These are phyloP conservation scores for Bungarus multicinctus DNA, from an alignment of 2,113 vertebrate species.

Conservation along the genomic window DNA sequence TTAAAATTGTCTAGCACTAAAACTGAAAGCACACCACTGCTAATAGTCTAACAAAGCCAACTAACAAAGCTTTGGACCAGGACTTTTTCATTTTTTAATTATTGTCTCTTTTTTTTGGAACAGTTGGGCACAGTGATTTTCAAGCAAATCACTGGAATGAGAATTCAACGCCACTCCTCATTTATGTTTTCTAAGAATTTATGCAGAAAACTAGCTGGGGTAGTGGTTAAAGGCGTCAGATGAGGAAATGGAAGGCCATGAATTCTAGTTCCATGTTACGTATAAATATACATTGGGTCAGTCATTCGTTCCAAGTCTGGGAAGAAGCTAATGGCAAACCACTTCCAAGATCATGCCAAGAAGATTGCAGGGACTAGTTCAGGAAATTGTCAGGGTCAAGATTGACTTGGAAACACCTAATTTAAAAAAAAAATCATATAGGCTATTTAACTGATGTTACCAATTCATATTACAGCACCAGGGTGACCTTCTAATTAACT, in stretches of 20 bases:
- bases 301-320: not conserved
- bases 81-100: not conserved
- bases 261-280: not conserved
- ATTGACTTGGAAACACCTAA: not conserved
- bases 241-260: not conserved
- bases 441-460: not conserved
- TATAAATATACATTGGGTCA: not conserved
- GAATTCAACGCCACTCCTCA: not conserved
- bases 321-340: not conserved
- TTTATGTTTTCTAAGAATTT: not conserved
- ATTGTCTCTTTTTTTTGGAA: not conserved
- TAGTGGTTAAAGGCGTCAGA: not conserved
- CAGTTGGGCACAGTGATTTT: not conserved
- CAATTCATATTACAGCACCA: not conserved
- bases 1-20: not conserved
- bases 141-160: not conserved
- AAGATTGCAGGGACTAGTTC: not conserved
- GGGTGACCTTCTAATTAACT: not conserved
- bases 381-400: not conserved
- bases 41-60: not conserved
- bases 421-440: not conserved
- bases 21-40: not conserved
- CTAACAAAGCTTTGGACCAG: not conserved
- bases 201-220: not conserved
- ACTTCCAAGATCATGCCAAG: not conserved